phyloP scores from a whole-genome alignment of 2,797 vertebrate genomes.

The Pangasius mekongensis region DNA sequence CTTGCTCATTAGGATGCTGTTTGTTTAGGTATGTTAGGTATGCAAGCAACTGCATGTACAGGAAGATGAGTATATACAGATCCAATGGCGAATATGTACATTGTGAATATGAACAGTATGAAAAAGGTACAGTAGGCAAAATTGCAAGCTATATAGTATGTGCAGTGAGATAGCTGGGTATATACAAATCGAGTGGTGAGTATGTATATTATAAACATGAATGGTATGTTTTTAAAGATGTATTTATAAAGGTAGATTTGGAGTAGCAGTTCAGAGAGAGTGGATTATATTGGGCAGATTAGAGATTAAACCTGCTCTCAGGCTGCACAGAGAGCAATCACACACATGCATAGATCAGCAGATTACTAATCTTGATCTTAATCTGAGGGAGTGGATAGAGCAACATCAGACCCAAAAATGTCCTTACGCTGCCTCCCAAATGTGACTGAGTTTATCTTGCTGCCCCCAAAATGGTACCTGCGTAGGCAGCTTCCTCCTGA shows the following conservation, averaged over 20 bases:
- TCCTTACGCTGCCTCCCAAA: background rate
- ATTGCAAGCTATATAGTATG: background rate
- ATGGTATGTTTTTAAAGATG: background rate
- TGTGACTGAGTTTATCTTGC: background rate
- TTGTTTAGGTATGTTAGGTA: background rate
- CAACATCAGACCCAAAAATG: background rate
- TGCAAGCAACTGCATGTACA: background rate
- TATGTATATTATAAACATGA: background rate
- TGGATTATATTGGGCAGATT: constrained; percentile 24
- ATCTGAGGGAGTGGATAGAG: background rate
- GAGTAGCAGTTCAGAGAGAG: background rate
- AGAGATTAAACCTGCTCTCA: background rate
- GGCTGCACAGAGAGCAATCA: background rate
- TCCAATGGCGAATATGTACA: background rate
- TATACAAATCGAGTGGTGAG: background rate
- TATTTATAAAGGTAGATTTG: background rate
- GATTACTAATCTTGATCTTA: constrained; percentile 27
- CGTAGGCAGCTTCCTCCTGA: background rate
- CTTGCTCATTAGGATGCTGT: background rate
- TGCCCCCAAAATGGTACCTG: background rate
- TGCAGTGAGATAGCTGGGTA: background rate
- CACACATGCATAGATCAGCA: background rate
- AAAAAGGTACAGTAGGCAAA: background rate
- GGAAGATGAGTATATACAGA: background rate
- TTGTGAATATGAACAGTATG: background rate